Base-by-base conservation (phyloP, 2,888 invertebrate genomes). In the Agrypnus murinus region DNA sequence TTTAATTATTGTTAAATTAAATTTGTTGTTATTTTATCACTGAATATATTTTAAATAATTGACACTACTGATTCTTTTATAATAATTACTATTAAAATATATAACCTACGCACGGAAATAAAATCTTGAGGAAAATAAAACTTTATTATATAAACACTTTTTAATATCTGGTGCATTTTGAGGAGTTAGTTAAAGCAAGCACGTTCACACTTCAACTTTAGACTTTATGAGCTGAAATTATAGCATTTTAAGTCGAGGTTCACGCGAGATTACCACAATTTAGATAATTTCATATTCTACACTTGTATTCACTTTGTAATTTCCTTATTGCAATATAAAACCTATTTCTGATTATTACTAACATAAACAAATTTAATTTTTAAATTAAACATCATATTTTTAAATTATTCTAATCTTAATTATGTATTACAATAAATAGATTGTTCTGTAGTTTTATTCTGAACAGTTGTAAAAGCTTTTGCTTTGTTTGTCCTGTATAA, bases 151-250 rank as follows among this genome's bases (percentile, higher is more conserved):
- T 62, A 62, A 62, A 62, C 55, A n/a, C 10, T 34, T 25, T n/a
- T 62, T 32, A 34, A 48, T 15, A 31, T 48, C 36, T 12, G 19
- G 9, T 32, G 48, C 46, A 46, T 31, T 34, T 31, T 32, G 15
- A 45, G 34, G 60, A 45, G 31, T 25, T 32, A 59, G 48, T 15
- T 64, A 25, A 65, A 55, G 15, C 53, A 57, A 31, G 50, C 66
- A 67, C 66, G 66, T 67, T 58, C 40, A 34, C 66, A 38, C 46
- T 48, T 31, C 38, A 25, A 25, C 9, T 36, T 50, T 60, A 46
- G 36, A 60, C 43, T 67, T 59, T 67, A 67, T 67, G 66, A 67
- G 66, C 19, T 53, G 50, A 67, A 67, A 67, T 67, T 67, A 67
- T 50, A 67, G 66, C 59, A 53, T 50, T 65, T 60, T 38, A 50